These are phyloP conservation scores for Cynodonichthys magdalenae DNA, from an alignment of 2,797 vertebrate genomes.

Conservation along the genomic window DNA sequence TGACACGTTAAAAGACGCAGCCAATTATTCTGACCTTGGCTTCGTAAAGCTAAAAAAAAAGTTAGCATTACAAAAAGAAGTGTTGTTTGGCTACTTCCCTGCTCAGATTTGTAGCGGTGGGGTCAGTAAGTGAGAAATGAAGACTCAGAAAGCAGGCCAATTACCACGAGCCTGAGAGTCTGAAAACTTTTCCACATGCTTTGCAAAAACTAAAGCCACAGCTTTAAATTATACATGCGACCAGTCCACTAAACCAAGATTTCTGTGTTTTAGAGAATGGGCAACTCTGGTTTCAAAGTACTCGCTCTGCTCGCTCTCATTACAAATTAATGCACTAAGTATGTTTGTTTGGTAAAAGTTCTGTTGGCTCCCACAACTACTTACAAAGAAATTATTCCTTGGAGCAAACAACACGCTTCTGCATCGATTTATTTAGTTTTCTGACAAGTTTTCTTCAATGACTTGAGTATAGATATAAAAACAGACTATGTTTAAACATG, in stretches of 20 bases:
- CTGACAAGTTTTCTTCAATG: no score
- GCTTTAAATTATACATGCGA: slow-evolving; percentile 60
- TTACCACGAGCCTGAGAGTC: slow-evolving; percentile 45
- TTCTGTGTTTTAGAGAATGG: slow-evolving; percentile 27
- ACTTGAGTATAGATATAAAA: no score
- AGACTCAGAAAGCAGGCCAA: slow-evolving; percentile 56
- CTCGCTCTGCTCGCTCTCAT: neutral
- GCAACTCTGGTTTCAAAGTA: slow-evolving; percentile 18
- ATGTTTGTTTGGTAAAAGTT: slow-evolving; percentile 9
- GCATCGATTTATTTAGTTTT: neutral
- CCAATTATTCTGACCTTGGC: slow-evolving; percentile 68
- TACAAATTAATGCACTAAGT: neutral
- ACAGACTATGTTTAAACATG: slow-evolving; percentile 11
- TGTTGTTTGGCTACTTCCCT: slow-evolving; percentile 35
- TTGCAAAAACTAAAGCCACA: slow-evolving; percentile 39
- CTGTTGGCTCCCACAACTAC: neutral
- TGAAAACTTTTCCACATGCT: slow-evolving; percentile 47
- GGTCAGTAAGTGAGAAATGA: slow-evolving; percentile 27
- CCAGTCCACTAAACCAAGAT: slow-evolving; percentile 24
- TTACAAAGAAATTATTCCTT: neutral
- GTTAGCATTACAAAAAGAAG: slow-evolving; percentile 29
- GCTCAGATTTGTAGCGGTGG: slow-evolving; percentile 20
- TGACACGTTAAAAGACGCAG: slow-evolving; percentile 43
- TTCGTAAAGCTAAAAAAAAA: slow-evolving; percentile 20
- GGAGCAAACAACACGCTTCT: slow-evolving; percentile 1